These are phyloP conservation scores for Clupea harengus DNA, from an alignment of 2,113 vertebrate genomes.

Conservation along the genomic window DNA sequence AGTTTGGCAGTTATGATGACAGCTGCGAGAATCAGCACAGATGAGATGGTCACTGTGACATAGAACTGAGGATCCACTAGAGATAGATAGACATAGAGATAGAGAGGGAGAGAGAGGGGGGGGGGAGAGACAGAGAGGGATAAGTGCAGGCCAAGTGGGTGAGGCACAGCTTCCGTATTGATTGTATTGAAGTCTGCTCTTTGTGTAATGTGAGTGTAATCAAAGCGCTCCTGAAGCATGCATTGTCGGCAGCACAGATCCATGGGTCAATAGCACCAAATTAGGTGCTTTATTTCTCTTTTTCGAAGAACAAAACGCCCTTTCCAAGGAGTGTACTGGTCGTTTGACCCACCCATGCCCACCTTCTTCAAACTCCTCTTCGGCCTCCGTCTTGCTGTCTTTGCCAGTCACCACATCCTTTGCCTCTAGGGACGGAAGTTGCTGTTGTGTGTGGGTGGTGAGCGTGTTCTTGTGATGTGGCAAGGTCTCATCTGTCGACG, in stretches of 20 bases:
- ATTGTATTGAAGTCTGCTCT: slow-evolving; percentile 26
- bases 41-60: slow-evolving; percentile 79
- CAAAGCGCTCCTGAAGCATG: slow-evolving; percentile 22
- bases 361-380: slow-evolving; percentile 72
- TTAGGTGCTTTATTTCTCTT: background rate
- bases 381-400: slow-evolving; percentile 55
- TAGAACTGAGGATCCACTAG: slow-evolving; percentile 82
- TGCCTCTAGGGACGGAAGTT: slow-evolving; percentile 51
- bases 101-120: slow-evolving; percentile 29
- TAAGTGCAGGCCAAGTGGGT: slow-evolving; percentile 3
- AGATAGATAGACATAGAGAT: slow-evolving; percentile 56
- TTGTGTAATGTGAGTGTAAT: slow-evolving; percentile 32
- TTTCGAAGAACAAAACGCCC: slow-evolving; percentile 3
- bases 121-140: slow-evolving; percentile 22
- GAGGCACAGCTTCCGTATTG: slow-evolving; percentile 25
- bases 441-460: slow-evolving; percentile 54
- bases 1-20: slow-evolving; percentile 76
- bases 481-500: slow-evolving; percentile 58
- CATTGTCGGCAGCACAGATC: background rate
- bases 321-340: background rate
- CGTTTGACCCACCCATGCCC: slow-evolving; percentile 47
- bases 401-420: slow-evolving; percentile 52
- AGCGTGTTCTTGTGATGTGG: slow-evolving; percentile 42
- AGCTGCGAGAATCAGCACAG: slow-evolving; percentile 73
- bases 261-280: background rate